Evolutionary conservation across 1,140 invertebrate species (phyloP).

Genomic region (Heliconius hermathena): DNA sequence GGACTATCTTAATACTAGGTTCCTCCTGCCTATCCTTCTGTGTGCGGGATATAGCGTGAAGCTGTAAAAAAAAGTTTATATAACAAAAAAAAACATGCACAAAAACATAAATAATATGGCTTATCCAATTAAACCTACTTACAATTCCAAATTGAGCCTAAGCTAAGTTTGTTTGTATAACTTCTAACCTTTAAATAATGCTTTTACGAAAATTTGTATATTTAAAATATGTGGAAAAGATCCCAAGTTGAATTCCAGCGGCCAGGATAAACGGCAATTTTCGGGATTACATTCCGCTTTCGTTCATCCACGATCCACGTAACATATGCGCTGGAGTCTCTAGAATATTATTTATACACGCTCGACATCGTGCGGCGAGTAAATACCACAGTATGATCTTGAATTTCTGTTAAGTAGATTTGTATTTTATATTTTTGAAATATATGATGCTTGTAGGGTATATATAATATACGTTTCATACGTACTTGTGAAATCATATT

Average conservation of each 20-base stretch:
- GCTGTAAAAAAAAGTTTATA: no score
- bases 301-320: background rate
- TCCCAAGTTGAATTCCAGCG: conserved; percentile 2
- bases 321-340: conserved; percentile 21
- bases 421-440: background rate
- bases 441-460: no score
- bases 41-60: no score
- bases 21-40: no score
- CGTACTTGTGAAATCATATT: no score
- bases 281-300: conserved; percentile 23
- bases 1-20: no score
- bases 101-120: no score
- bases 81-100: no score
- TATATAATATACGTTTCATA: no score
- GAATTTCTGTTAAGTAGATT: background rate
- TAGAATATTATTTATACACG: conserved; percentile 23
- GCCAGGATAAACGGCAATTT: conserved; percentile 24
- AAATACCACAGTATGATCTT: background rate
- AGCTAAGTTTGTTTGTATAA: no score
- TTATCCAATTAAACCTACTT: background rate
- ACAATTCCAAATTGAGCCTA: background rate
- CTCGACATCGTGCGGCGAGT: conserved; percentile 6
- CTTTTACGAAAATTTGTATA: background rate
- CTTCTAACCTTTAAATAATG: background rate
- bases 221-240: conserved; percentile 19